These are phyloP conservation scores for Hylomyscus alleni DNA, from an alignment of 2,797 vertebrate species.

Conservation along the genomic window DNA sequence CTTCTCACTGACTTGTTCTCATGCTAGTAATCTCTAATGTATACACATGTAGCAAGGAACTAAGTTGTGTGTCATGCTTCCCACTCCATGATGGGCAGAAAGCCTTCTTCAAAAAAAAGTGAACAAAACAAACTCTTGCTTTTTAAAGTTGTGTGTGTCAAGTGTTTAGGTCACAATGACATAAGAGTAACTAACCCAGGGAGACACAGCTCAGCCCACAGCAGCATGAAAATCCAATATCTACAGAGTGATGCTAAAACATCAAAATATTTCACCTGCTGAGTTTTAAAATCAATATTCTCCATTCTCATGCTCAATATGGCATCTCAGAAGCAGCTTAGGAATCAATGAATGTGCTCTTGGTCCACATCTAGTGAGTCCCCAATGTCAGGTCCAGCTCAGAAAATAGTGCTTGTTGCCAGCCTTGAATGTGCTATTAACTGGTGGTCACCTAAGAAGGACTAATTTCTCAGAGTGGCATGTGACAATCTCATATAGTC, in stretches of 20 bases:
- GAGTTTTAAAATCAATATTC: not conserved
- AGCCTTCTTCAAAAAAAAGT: not conserved
- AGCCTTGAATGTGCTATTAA: not conserved
- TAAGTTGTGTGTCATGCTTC: not conserved
- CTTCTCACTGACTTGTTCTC: not conserved
- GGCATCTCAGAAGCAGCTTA: not conserved
- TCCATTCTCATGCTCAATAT: not conserved
- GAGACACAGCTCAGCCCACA: not conserved
- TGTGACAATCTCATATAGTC: not conserved
- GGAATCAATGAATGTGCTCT: not conserved
- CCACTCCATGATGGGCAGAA: not conserved
- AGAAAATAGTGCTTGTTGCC: not conserved
- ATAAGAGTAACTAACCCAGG: not conserved
- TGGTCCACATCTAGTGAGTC: not conserved
- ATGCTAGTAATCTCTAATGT: too few species aligned
- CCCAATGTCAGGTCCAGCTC: not conserved
- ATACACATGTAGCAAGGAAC: not conserved
- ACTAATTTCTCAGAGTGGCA: not conserved
- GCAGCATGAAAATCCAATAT: not conserved
- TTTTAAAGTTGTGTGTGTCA: not conserved
- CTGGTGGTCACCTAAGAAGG: not conserved
- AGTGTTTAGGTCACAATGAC: not conserved
- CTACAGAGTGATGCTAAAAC: not conserved
- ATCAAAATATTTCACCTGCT: conserved; percentile 25
- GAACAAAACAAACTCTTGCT: not conserved